Percentiles rank a stretch among this genome's conserved stretches.
These are phyloP conservation scores for Mola mola DNA, from an alignment of 2,113 vertebrate species.

Conservation along the genomic window DNA sequence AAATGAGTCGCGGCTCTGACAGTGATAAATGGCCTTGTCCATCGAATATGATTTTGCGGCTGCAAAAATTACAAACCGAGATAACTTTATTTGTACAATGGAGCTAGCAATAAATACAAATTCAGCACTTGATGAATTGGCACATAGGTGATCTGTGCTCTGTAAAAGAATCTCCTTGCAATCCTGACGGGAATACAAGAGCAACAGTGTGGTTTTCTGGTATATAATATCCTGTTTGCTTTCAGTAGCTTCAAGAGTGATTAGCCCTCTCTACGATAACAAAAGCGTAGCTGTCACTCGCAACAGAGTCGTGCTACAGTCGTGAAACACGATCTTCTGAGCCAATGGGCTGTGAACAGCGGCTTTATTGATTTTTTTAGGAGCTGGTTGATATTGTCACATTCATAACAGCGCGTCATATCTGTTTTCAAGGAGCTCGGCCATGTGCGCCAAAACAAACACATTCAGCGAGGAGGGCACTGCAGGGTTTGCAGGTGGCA, in stretches of 20 bases:
- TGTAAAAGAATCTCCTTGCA: conserved; percentile 14
- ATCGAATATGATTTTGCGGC: conserved; percentile 85
- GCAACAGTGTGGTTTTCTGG: conserved; percentile 55
- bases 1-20: conserved; percentile 84
- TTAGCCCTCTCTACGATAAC: conserved; percentile 49
- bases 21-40: conserved; percentile 92
- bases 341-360: conserved; percentile 56
- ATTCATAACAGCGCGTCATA: conserved; percentile 37
- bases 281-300: conserved; percentile 60
- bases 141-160: conserved; percentile 36
- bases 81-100: conserved; percentile 78
- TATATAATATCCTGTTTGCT: conserved; percentile 52
- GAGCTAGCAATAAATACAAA: conserved; percentile 55
- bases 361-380: conserved; percentile 61
- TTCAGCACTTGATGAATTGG: conserved; percentile 45
- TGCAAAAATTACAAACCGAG: conserved; percentile 83
- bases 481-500: conserved; percentile 7
- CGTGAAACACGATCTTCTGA: conserved; percentile 44
- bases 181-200: conserved; percentile 48
- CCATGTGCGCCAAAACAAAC: conserved; percentile 56
- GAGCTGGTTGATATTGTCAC: conserved; percentile 62
- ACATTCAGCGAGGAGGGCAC: conserved; percentile 2
- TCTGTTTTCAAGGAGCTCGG: conserved; percentile 57
- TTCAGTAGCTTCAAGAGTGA: conserved; percentile 46
- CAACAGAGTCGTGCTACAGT: conserved; percentile 26